Evolutionary conservation across 2,797 vertebrate species (phyloP).

Genomic region (Rhodeus uyekii): DNA sequence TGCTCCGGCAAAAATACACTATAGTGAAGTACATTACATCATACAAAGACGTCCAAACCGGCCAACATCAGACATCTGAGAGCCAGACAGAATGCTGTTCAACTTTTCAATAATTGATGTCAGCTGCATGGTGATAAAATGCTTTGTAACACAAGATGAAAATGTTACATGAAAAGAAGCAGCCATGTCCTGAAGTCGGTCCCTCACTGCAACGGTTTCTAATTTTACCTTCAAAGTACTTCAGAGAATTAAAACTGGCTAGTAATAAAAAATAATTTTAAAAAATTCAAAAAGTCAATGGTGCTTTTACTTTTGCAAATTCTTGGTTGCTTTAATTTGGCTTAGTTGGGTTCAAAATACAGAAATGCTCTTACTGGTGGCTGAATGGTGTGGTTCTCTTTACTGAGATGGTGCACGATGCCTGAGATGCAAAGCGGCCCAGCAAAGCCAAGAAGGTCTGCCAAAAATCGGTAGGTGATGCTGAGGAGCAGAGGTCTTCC

Average conservation of each 20-base stretch:
- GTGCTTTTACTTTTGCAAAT: neutral
- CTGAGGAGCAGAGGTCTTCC: slow-evolving; percentile 92
- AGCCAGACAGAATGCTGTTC: too few relatives aligned
- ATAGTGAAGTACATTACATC: slow-evolving; percentile 4
- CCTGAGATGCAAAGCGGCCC: slow-evolving; percentile 97
- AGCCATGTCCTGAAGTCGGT: slow-evolving; percentile 5
- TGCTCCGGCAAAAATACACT: too few relatives aligned
- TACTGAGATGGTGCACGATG: slow-evolving; percentile 94
- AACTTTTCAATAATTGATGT: slow-evolving; percentile 69
- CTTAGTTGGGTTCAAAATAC: neutral
- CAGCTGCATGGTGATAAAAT: slow-evolving; percentile 22
- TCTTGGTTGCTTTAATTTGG: neutral
- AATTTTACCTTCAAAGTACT: neutral
- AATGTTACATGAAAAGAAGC: slow-evolving; percentile 29
- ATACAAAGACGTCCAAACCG: slow-evolving; percentile 14
- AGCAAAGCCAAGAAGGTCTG: slow-evolving; percentile 92
- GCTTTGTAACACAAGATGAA: slow-evolving; percentile 17
- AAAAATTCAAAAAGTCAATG: too few relatives aligned
- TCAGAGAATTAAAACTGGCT: neutral
- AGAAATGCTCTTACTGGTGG: slow-evolving; percentile 78
- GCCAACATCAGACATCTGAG: slow-evolving; percentile 46
- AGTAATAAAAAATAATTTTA: neutral
- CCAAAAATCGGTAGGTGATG: slow-evolving; percentile 94
- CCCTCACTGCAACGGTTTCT: neutral
- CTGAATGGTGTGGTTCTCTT: slow-evolving; percentile 86